These are phyloP conservation scores for Lasioglossum vierecki DNA, from an alignment of 2,888 invertebrate genomes.

Conservation along the genomic window DNA sequence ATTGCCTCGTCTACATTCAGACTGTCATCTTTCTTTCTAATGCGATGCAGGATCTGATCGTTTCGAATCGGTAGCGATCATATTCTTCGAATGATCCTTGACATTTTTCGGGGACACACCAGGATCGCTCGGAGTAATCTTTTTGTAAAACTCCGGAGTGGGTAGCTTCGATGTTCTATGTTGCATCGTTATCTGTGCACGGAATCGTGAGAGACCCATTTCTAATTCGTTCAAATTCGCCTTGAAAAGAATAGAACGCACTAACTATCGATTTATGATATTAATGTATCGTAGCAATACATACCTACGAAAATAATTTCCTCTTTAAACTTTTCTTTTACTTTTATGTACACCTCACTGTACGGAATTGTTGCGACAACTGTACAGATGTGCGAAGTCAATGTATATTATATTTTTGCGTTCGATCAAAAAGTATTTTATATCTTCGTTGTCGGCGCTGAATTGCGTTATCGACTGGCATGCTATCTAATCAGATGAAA, in stretches of 20 bases:
- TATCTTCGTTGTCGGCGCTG: constrained; percentile 27
- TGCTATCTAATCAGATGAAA: constrained; percentile 59
- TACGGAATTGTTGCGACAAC: constrained; percentile 6
- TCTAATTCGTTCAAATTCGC: constrained; percentile 16
- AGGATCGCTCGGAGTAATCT: constrained; percentile 30
- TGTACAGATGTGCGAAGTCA: background rate
- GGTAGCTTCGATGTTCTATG: constrained; percentile 29
- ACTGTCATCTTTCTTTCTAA: background rate
- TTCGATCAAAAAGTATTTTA: constrained; percentile 20
- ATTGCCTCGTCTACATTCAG: background rate
- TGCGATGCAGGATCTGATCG: background rate
- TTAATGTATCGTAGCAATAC: constrained; percentile 1
- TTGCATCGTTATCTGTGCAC: constrained; percentile 81
- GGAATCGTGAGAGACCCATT: constrained; percentile 84
- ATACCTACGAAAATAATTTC: constrained; percentile 19
- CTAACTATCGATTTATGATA: background rate
- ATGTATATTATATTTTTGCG: constrained; percentile 7
- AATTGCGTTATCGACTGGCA: constrained; percentile 33
- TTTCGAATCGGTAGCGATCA: background rate
- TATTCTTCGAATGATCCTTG: constrained; percentile 1
- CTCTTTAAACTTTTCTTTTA: background rate
- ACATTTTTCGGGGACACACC: background rate
- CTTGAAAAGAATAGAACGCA: constrained; percentile 13
- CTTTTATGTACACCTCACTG: background rate
- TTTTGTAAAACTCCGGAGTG: constrained; percentile 67